Base-by-base conservation (phyloP, 2,797 vertebrate genomes). In the Sarcophilus harrisii region DNA sequence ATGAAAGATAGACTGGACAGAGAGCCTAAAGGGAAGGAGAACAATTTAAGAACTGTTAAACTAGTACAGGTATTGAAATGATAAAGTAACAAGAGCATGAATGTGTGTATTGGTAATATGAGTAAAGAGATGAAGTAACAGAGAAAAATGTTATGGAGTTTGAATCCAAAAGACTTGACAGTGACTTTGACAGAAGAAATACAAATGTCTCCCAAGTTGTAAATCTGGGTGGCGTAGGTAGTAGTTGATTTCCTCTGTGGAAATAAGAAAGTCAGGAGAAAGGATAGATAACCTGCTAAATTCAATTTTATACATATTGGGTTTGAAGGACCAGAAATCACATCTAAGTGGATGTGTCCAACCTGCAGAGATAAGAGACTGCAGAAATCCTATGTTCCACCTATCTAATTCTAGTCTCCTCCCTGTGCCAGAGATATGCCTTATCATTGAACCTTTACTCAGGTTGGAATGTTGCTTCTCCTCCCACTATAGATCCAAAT, bases 141-240 rank as follows among this genome's bases (percentile, higher is more conserved):
- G 18, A 5, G 66, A 5, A 90, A 93, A 55, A 94, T 5, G 29
- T 60, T 94, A 90, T 59, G 58, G 27, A 95, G 91, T 59, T 54
- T 93, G 90, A 10, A 92, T 87, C 81, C n/a, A 91, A 27, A 94
- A 8, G 57, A 90, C 94, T 94, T 94, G 30, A 38, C 92, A 91
- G 91, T 30, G 92, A 16, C 90, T 93, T 95, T 18, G 59, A 12
- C 9, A 87, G 28, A 93, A 16, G 45, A 10, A 38, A 60, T 58
- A 94, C 58, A 30, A 95, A 92, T 90, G 60, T 95, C 27, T 94
- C 45, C 14, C 55, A 57, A 27, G 6, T 73, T 96, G 24, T 92
- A 3, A 58, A 45, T 59, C 66, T 58, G 24, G 59, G 5, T 12
- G 90, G 45, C 28, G 8, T 54, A 54, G 54, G 54, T 54, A 54